Evolutionary conservation across 2,797 vertebrate species (phyloP).

Genomic region (Micromesistius poutassou): DNA sequence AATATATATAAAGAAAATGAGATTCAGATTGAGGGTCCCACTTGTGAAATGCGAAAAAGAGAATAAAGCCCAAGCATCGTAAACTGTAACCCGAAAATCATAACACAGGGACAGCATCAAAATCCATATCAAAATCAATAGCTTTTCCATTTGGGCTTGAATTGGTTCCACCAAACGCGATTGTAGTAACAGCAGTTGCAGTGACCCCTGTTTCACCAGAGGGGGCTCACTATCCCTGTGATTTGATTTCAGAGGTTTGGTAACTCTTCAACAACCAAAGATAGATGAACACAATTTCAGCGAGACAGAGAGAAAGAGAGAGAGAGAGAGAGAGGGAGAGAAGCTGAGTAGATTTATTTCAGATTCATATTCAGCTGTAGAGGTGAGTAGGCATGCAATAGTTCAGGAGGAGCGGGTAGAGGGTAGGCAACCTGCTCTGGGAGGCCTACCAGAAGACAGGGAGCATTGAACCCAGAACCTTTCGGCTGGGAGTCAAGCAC

Average conservation of each 20-base stretch:
- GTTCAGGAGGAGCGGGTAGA: background rate
- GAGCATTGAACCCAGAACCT: background rate
- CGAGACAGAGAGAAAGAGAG: background rate
- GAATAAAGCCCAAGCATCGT: background rate
- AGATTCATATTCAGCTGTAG: constrained; percentile 1
- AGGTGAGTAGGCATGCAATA: constrained; percentile 2
- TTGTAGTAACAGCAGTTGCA: background rate
- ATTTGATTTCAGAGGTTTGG: constrained; percentile 7
- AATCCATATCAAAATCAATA: background rate
- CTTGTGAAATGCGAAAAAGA: background rate
- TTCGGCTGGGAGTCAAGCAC: background rate
- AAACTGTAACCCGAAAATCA: background rate
- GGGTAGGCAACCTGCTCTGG: background rate
- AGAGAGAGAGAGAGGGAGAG: background rate
- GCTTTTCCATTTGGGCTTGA: background rate
- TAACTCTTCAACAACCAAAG: background rate
- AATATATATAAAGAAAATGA: constrained; percentile 57
- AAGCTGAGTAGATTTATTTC: constrained; percentile 1
- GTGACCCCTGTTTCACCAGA: constrained; percentile 2
- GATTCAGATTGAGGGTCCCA: constrained; percentile 15
- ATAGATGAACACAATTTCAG: background rate
- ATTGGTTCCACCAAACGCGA: background rate
- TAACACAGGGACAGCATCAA: constrained; percentile 2
- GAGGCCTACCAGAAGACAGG: background rate
- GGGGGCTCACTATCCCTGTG: background rate